Percentiles rank a stretch among this genome's conserved stretches.
Conservation (phyloP, 2,113 vertebrate species). For the Malurus melanocephalus region DNA sequence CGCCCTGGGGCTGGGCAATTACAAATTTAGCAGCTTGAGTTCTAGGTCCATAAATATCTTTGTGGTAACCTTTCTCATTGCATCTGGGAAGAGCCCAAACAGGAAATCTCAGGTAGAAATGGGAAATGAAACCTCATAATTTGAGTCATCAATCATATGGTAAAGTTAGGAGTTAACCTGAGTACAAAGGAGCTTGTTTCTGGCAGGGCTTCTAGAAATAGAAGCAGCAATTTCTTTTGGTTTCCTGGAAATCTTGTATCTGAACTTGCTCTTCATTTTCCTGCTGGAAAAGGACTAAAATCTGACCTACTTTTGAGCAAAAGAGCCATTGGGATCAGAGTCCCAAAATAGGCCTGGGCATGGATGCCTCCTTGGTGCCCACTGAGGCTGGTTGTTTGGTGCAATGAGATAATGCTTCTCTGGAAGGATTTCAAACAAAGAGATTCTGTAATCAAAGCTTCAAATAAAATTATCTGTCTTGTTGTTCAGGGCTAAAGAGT, state of each 20-base stretch:
- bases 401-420: conserved; percentile 29
- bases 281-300: conserved; percentile 8
- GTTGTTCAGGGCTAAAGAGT: conserved; percentile 9
- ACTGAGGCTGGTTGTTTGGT: neutral
- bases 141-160: conserved; percentile 41
- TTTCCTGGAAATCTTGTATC: conserved; percentile 43
- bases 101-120: conserved; percentile 63
- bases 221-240: conserved; percentile 20
- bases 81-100: conserved; percentile 49
- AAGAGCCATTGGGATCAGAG: neutral
- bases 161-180: conserved; percentile 14
- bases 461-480: conserved; percentile 43
- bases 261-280: neutral
- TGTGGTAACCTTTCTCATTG: conserved; percentile 42
- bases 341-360: neutral
- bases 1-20: conserved; percentile 45
- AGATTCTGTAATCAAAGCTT: conserved; percentile 11
- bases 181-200: conserved; percentile 8
- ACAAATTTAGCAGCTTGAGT: conserved; percentile 49
- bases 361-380: neutral
- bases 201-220: conserved; percentile 27
- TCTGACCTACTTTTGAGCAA: conserved; percentile 34
- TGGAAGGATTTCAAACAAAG: conserved; percentile 23
- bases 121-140: conserved; percentile 50
- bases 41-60: conserved; percentile 49